Base-by-base conservation (phyloP, 2,797 vertebrate species). In the Falco biarmicus region DNA sequence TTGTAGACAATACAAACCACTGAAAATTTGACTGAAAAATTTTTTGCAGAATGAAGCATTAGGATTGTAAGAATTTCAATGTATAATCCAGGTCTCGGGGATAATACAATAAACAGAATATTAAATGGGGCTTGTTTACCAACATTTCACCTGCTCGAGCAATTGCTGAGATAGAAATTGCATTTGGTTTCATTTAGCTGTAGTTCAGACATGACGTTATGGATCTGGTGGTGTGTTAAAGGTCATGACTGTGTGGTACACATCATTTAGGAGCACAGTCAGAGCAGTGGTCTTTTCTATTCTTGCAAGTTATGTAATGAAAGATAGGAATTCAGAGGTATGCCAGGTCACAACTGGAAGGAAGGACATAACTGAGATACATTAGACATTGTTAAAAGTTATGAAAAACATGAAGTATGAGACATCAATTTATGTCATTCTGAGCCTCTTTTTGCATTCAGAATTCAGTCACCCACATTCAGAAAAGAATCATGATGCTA, bases 111-210 rank as follows among this genome's bases (percentile, higher is more conserved):
- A 31, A 82, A 16, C 7, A 82, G 39, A 84, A 70, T 12, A 56
- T 41, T 60, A 82, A 41, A 4, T 2, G 0, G 18, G 74, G 24
- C 28, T 91, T 85, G 9, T 73, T 71, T 85, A 43, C 43, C 20
- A 13, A 26, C 8, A 34, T 81, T 86, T 78, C 19, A 25, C 15
- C 13, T 34, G 7, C 22, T 43, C 60, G 25, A 81, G 31, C 25
- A 9, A 25, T 45, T 75, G 24, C 32, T 78, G 57, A 84, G 39
- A 32, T 6, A 45, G 57, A 88, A 90, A 51, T 37, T 56, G 6
- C 8, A 71, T 90, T 75, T 75, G 19, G 16, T 88, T 90, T 90
- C 24, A 68, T 78, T 78, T 66, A 84, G 5, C 28, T 89, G 24
- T 43, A 26, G 21, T 28, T 92, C 69, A 68, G 45, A 81, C 2